phyloP scores from a whole-genome alignment of 2,888 invertebrate genomes.

The Nowickia ferox region DNA sequence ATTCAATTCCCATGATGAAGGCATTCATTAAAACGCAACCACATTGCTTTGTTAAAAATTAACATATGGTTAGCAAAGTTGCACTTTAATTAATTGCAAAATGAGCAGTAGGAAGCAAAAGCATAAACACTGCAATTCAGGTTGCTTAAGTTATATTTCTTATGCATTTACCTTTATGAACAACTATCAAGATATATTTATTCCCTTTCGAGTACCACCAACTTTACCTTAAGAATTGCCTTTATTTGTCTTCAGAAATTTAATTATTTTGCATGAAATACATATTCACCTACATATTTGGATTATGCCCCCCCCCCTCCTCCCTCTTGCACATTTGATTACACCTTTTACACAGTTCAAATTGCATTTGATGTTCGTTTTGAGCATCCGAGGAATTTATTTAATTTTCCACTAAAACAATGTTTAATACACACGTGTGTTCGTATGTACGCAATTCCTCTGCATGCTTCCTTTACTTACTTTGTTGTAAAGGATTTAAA shows the following conservation, averaged over 20 bases:
- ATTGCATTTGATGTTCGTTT: conserved; percentile 51
- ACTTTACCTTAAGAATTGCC: conserved; percentile 24
- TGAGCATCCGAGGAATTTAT: conserved; percentile 49
- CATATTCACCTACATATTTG: not conserved
- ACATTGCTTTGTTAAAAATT: no score
- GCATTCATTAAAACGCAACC: no score
- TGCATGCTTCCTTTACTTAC: conserved; percentile 42
- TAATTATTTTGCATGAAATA: conserved; percentile 34
- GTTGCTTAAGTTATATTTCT: not conserved
- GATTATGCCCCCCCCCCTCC: not conserved
- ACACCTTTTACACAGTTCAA: not conserved
- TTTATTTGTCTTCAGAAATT: conserved; percentile 25
- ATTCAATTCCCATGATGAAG: no score
- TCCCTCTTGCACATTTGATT: not conserved
- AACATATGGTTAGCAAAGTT: no score
- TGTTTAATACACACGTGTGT: conserved; percentile 24
- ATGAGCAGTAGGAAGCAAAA: no score
- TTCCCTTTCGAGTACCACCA: not conserved
- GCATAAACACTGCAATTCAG: no score
- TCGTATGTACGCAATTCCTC: not conserved
- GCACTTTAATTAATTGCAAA: no score
- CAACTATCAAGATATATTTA: not conserved
- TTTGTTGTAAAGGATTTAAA: conserved; percentile 58
- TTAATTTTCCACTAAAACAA: conserved; percentile 56
- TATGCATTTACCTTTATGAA: not conserved